Evolutionary conservation across 2,888 invertebrate genomes (phyloP).

Genomic region (Cryptus armator): DNA sequence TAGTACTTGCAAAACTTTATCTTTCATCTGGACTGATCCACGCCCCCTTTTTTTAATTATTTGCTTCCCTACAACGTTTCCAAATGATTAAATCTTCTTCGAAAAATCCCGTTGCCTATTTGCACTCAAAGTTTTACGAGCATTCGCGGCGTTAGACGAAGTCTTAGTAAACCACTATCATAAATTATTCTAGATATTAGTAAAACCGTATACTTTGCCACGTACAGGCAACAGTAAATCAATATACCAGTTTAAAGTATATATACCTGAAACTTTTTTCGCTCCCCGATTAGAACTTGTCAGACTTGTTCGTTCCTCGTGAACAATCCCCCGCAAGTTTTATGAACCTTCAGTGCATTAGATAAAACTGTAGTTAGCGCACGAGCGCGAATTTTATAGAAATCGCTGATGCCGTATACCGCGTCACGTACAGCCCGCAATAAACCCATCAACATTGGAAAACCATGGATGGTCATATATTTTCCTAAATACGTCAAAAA

Average conservation of each 20-base stretch:
- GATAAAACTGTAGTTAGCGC: neutral
- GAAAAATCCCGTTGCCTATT: neutral
- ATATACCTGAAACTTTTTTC: neutral
- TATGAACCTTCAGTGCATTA: no score
- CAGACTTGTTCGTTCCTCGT: neutral
- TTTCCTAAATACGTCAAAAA: neutral
- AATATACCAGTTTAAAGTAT: neutral
- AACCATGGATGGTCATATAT: neutral
- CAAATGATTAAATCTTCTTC: no score
- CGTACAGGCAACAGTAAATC: neutral
- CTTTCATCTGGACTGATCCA: no score
- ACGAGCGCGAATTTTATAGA: neutral
- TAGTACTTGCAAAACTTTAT: no score
- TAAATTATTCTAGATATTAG: neutral
- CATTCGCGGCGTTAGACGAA: neutral
- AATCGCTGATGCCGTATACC: neutral
- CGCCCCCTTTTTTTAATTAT: no score
- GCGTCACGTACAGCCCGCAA: neutral
- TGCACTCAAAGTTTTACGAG: neutral
- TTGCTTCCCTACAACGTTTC: no score
- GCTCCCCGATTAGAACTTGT: neutral
- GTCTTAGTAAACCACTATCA: neutral
- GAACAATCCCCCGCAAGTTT: neutral
- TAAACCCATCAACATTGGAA: neutral
- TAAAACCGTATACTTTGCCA: neutral